phyloP scores from a whole-genome alignment of 2,113 vertebrate species.

The Peromyscus maniculatus region DNA sequence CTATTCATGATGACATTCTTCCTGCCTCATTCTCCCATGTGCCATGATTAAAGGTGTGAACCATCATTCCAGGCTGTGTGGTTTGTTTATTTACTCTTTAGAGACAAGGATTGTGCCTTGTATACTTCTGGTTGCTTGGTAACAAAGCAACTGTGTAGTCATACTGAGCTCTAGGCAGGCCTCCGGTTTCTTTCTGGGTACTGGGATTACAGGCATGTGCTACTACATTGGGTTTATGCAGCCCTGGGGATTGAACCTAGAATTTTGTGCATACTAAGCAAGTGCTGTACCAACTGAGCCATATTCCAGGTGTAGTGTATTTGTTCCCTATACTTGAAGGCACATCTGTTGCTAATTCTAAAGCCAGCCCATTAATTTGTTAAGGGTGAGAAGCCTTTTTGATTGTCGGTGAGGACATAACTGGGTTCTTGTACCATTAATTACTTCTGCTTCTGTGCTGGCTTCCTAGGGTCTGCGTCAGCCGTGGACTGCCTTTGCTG shows the following conservation, averaged over 20 bases:
- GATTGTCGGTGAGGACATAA: background rate
- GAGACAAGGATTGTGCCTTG: background rate
- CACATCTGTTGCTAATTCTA: background rate
- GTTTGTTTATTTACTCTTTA: background rate
- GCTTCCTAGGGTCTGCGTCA: background rate
- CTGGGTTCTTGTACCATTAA: background rate
- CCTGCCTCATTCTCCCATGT: background rate
- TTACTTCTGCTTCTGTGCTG: background rate
- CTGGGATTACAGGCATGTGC: background rate
- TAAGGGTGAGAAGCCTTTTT: background rate
- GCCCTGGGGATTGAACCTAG: background rate
- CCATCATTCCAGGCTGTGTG: background rate
- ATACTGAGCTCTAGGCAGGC: background rate
- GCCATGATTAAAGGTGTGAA: background rate
- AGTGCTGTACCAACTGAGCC: background rate
- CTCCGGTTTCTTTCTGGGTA: background rate
- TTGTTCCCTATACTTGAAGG: slow-evolving; percentile 18
- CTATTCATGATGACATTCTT: background rate
- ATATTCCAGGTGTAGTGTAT: background rate
- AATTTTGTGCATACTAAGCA: background rate
- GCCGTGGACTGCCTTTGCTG: background rate
- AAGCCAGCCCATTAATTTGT: background rate
- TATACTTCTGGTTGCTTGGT: background rate
- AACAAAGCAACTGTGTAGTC: background rate
- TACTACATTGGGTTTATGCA: background rate